Conservation (phyloP, 2,888 invertebrate species). For the Kryphioiulus occultus region DNA sequence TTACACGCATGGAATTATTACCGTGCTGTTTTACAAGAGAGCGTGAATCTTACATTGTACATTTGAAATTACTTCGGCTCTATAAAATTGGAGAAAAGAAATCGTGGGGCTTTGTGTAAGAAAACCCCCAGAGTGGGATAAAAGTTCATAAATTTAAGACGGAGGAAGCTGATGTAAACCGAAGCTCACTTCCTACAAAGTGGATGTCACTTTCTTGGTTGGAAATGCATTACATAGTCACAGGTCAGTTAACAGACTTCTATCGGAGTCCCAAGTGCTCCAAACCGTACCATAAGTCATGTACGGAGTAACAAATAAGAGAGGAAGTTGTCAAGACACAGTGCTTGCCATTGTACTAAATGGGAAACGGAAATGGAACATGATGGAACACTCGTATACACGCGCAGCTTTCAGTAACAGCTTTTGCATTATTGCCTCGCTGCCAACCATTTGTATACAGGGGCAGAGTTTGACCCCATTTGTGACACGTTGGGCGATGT, state of each 20-base stretch:
- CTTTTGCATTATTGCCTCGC: slow-evolving; percentile 21
- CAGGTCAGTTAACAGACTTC: slow-evolving; percentile 45
- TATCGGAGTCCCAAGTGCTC: slow-evolving; percentile 8
- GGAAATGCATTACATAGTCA: slow-evolving; percentile 44
- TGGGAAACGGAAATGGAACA: slow-evolving; percentile 25
- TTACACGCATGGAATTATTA: slow-evolving; percentile 11
- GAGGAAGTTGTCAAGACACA: slow-evolving; percentile 30
- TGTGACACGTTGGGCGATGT: background rate
- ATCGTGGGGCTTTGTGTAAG: background rate
- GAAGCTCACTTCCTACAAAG: slow-evolving; percentile 39
- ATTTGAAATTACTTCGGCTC: slow-evolving; percentile 11
- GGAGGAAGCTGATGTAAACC: slow-evolving; percentile 42
- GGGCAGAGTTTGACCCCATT: slow-evolving; percentile 4
- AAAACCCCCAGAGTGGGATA: slow-evolving; percentile 22
- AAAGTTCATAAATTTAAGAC: slow-evolving; percentile 41
- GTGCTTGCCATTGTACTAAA: slow-evolving; percentile 10
- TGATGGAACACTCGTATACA: background rate
- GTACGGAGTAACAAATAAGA: slow-evolving; percentile 30
- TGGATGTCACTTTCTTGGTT: slow-evolving; percentile 41
- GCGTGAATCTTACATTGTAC: background rate
- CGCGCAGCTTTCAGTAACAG: background rate
- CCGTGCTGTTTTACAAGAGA: background rate
- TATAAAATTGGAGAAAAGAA: slow-evolving; percentile 17
- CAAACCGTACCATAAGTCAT: slow-evolving; percentile 41
- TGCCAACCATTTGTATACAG: slow-evolving; percentile 14